Conservation (phyloP, 2,113 vertebrate genomes). For the Cyprinodon brontotheroides region DNA sequence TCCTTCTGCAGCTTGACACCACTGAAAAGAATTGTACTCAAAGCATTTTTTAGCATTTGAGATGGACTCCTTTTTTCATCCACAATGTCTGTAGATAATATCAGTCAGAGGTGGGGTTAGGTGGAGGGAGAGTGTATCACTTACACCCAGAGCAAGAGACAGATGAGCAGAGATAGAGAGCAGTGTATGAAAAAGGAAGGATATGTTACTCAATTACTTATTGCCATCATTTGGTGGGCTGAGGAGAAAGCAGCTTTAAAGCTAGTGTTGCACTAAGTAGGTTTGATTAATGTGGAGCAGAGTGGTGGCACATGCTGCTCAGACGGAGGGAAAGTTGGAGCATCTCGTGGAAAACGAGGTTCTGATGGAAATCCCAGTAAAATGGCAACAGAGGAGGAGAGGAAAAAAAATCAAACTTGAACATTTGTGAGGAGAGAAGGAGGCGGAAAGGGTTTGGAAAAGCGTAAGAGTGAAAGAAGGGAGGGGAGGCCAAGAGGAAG, state of each 20-base stretch:
- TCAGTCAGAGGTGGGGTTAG: conserved; percentile 4
- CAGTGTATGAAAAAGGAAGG: conserved; percentile 29
- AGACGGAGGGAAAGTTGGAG: conserved; percentile 69
- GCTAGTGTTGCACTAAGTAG: conserved; percentile 16
- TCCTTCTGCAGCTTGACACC: conserved; percentile 2
- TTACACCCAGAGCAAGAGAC: conserved; percentile 37
- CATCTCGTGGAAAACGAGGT: conserved; percentile 72
- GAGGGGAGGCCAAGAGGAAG: conserved; percentile 47
- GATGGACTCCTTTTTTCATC: conserved; percentile 29
- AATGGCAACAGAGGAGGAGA: conserved; percentile 45
- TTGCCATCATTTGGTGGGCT: conserved; percentile 42
- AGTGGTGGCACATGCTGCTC: conserved; percentile 34
- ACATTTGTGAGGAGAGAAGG: conserved; percentile 44
- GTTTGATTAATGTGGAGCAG: conserved; percentile 54
- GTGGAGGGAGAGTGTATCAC: conserved; percentile 29
- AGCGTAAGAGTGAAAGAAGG: conserved; percentile 48
- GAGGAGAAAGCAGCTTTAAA: conserved; percentile 36
- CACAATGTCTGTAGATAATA: conserved; percentile 35
- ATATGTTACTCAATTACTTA: conserved; percentile 42
- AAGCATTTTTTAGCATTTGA: conserved; percentile 25
- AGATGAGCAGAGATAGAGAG: conserved; percentile 32
- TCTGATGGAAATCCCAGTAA: conserved; percentile 72
- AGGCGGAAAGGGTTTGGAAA: conserved; percentile 54
- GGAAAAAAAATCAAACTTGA: conserved; percentile 68
- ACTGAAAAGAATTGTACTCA: conserved; percentile 12